Conservation (phyloP, 2,888 invertebrate species). For the Pachydiplax longipennis region DNA sequence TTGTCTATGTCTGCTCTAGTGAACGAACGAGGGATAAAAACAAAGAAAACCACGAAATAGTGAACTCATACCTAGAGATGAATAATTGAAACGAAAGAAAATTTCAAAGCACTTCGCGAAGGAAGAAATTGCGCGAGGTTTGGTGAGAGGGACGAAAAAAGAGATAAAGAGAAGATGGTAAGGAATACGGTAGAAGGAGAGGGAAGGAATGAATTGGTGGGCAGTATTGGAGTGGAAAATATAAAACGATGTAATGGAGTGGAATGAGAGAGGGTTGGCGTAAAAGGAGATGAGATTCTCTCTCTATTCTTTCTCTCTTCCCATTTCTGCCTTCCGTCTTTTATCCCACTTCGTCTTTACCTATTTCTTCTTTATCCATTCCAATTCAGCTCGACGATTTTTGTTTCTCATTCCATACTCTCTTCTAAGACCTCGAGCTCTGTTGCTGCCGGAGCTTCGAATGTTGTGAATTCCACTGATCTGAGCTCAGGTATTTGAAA, state of each 20-base stretch:
- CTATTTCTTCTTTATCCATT: too few species aligned
- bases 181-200: not conserved
- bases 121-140: not conserved
- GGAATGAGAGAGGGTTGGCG: slow-evolving; percentile 8
- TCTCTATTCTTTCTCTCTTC: not conserved
- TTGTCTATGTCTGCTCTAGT: not conserved
- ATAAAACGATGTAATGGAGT: slow-evolving; percentile 31
- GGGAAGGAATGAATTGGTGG: not conserved
- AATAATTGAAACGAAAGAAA: not conserved
- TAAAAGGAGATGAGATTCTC: slow-evolving; percentile 16
- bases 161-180: not conserved
- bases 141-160: not conserved
- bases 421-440: not conserved
- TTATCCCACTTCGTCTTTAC: not conserved
- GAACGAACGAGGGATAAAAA: not conserved
- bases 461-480: too few species aligned
- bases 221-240: slow-evolving; percentile 40
- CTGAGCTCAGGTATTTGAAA: too few species aligned
- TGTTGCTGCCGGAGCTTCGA: not conserved
- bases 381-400: not conserved
- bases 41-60: not conserved
- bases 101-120: not conserved
- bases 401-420: not conserved
- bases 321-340: not conserved
- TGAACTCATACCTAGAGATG: not conserved